A percentile compares a stretch with the other conserved stretches of the same genome.
Conservation (phyloP, 2,888 invertebrate genomes). For the Drosophila suboccidentalis region DNA sequence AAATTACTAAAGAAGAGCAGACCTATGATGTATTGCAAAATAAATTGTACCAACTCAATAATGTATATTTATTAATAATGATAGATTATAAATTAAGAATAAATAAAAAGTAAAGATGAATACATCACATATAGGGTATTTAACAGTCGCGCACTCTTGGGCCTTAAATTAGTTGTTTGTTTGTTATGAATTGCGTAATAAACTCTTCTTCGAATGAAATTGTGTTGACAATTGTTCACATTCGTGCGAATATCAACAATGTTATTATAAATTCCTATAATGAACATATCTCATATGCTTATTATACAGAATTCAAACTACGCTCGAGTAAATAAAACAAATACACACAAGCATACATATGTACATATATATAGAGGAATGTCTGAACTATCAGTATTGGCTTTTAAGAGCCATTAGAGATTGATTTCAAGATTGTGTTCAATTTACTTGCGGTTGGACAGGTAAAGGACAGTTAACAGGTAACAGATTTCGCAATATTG, state of each 20-base stretch:
- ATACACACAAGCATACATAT: background rate
- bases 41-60: no score
- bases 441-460: constrained; percentile 12
- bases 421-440: constrained; percentile 62
- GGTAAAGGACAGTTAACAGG: constrained; percentile 38
- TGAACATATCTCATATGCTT: constrained; percentile 6
- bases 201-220: constrained; percentile 31
- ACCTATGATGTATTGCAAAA: background rate
- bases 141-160: background rate
- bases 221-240: constrained; percentile 45
- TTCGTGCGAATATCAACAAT: constrained; percentile 54
- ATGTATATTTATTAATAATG: background rate
- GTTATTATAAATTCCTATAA: constrained; percentile 51
- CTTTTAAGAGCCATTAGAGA: constrained; percentile 22
- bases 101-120: background rate
- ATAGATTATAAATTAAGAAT: background rate
- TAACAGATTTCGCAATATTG: constrained; percentile 4
- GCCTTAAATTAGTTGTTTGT: background rate
- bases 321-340: constrained; percentile 1
- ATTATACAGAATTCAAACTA: constrained; percentile 21
- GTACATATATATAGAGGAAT: background rate
- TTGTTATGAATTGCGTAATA: constrained; percentile 22
- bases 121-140: background rate
- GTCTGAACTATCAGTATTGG: background rate
- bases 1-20: background rate